Evolutionary conservation across 2,888 invertebrate species (phyloP).

Genomic region (Callosobruchus maculatus): DNA sequence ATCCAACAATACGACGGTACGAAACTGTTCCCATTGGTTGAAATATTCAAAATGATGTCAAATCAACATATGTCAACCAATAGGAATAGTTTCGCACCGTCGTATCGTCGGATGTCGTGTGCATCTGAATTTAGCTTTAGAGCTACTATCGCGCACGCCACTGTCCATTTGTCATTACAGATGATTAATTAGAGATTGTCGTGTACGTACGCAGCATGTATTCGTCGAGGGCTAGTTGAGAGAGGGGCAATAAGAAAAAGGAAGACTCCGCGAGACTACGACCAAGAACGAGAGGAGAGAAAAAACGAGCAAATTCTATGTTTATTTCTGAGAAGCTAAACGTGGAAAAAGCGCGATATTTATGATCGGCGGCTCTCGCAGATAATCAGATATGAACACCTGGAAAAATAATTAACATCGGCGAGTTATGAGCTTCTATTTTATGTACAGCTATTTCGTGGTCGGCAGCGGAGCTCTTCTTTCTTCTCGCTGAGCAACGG

Average conservation of each 20-base stretch:
- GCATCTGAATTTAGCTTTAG: no score
- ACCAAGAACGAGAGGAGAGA: background rate
- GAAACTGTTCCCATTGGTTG: no score
- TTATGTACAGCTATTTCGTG: background rate
- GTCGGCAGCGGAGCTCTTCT: background rate
- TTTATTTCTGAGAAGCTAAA: slow-evolving; percentile 13
- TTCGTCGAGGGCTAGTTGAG: slow-evolving; percentile 2
- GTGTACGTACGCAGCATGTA: slow-evolving; percentile 18
- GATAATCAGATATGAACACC: slow-evolving; percentile 26
- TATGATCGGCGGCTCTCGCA: slow-evolving; percentile 12
- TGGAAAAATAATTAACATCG: slow-evolving; percentile 23
- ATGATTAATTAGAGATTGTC: slow-evolving; percentile 25
- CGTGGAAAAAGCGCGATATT: slow-evolving; percentile 17
- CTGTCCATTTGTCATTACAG: slow-evolving; percentile 24
- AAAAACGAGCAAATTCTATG: slow-evolving; percentile 19
- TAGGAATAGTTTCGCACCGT: no score
- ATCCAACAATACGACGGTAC: no score
- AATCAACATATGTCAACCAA: no score
- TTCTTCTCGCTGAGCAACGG: background rate
- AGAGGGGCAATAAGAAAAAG: background rate
- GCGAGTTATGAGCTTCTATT: slow-evolving; percentile 18
- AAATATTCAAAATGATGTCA: no score
- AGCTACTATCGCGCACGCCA: background rate
- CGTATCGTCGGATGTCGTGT: no score
- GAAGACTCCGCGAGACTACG: background rate